Conservation (phyloP, 2,888 invertebrate species). For the Pyralis farinalis region DNA sequence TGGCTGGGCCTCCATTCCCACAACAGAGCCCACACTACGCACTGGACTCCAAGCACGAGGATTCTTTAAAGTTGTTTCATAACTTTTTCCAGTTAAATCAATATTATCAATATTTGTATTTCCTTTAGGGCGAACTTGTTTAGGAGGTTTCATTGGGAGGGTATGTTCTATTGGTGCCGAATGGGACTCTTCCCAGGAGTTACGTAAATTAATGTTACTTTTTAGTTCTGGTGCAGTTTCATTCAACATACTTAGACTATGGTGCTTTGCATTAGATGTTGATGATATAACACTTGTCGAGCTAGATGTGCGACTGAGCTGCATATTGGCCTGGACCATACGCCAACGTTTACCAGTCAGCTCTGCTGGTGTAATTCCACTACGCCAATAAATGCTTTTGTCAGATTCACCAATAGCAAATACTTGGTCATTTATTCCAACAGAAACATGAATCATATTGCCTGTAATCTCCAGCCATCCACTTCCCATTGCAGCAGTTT, state of each 20-base stretch:
- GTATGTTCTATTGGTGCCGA: slow-evolving; percentile 88
- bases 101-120: slow-evolving; percentile 61
- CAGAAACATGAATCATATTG: slow-evolving; percentile 90
- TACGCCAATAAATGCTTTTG: slow-evolving; percentile 89
- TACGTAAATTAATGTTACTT: slow-evolving; percentile 76
- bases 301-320: slow-evolving; percentile 91
- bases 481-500: slow-evolving; percentile 88
- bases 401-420: slow-evolving; percentile 93
- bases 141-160: slow-evolving; percentile 75
- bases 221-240: slow-evolving; percentile 61
- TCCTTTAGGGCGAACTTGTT: slow-evolving; percentile 51
- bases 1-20: slow-evolving; percentile 92
- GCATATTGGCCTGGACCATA: slow-evolving; percentile 88
- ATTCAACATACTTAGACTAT: slow-evolving; percentile 82
- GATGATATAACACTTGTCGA: slow-evolving; percentile 86
- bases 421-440: slow-evolving; percentile 93
- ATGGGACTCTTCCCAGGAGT: slow-evolving; percentile 86
- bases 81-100: slow-evolving; percentile 83
- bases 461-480: slow-evolving; percentile 96
- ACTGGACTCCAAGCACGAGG: slow-evolving; percentile 94
- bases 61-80: slow-evolving; percentile 87
- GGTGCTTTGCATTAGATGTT: slow-evolving; percentile 83
- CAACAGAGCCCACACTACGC: slow-evolving; percentile 92
- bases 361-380: slow-evolving; percentile 87
- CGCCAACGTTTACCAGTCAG: slow-evolving; percentile 94